Evolutionary conservation across 2,888 invertebrate species (phyloP).

Genomic region (Nephrotoma appendiculata): DNA sequence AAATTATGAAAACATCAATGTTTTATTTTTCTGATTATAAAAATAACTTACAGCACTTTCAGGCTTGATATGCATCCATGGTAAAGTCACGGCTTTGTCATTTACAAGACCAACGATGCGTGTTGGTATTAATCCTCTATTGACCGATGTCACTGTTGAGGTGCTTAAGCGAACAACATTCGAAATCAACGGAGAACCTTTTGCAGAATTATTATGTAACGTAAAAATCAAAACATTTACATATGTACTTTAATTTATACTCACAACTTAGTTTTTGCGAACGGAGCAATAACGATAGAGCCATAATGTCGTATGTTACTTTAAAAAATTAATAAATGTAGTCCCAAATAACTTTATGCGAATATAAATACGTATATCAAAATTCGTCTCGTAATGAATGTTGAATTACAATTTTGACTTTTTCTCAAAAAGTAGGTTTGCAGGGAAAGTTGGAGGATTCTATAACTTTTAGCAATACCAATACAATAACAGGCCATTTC

Average conservation of each 20-base stretch:
- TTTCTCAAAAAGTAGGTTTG: not conserved
- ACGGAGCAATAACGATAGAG: not conserved
- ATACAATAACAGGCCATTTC: too few species aligned
- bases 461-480: too few species aligned
- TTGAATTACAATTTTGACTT: not conserved
- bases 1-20: not conserved
- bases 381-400: not conserved
- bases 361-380: not conserved
- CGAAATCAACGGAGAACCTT: not conserved
- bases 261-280: not conserved
- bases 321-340: not conserved
- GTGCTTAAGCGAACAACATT: not conserved
- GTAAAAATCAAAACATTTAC: not conserved
- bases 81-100: not conserved
- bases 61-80: not conserved
- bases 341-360: not conserved
- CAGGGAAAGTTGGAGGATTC: not conserved
- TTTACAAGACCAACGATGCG: not conserved
- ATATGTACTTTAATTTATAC: not conserved
- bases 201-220: not conserved
- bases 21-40: not conserved
- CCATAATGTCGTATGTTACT: not conserved
- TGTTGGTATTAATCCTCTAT: not conserved
- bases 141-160: not conserved
- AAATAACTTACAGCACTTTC: not conserved